Evolutionary conservation across 1,140 invertebrate species (phyloP).

Genomic region (Drosophila willistoni): DNA sequence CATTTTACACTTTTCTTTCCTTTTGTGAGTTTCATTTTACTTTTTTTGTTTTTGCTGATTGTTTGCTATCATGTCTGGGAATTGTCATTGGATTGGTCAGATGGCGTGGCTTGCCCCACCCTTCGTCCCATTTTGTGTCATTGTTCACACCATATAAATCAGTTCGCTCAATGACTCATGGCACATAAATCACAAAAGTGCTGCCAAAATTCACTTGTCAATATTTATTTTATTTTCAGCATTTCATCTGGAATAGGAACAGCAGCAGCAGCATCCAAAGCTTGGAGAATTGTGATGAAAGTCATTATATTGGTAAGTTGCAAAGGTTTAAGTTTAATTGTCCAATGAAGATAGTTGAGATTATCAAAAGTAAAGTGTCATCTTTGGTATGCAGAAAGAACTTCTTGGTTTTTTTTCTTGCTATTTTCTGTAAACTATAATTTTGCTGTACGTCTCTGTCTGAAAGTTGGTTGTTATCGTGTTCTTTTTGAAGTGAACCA

Average conservation of each 20-base stretch:
- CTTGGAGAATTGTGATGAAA: not conserved
- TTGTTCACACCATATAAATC: conserved; percentile 36
- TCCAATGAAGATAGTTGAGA: too few species aligned
- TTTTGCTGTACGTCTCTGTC: too few species aligned
- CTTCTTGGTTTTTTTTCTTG: too few species aligned
- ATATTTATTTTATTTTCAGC: conserved; percentile 74
- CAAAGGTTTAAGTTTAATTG: too few species aligned
- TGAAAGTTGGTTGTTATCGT: too few species aligned
- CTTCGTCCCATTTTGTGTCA: not conserved
- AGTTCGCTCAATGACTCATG: conserved; percentile 56
- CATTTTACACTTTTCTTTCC: not conserved
- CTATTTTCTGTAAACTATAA: not conserved
- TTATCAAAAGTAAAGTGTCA: too few species aligned
- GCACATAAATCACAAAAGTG: conserved; percentile 70
- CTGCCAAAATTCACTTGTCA: conserved; percentile 64
- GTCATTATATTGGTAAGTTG: not conserved
- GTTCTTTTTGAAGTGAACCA: not conserved
- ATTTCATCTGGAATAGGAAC: conserved; percentile 47
- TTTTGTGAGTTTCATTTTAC: conserved; percentile 44
- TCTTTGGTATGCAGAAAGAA: too few species aligned
- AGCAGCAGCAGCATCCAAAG: conserved; percentile 24
- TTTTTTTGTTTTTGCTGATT: conserved; percentile 30
- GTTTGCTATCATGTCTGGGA: conserved; percentile 64
- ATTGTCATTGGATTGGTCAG: conserved; percentile 59
- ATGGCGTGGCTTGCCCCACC: not conserved